Base-by-base conservation (phyloP, 2,797 vertebrate species). In the Bradypodion ventrale region DNA sequence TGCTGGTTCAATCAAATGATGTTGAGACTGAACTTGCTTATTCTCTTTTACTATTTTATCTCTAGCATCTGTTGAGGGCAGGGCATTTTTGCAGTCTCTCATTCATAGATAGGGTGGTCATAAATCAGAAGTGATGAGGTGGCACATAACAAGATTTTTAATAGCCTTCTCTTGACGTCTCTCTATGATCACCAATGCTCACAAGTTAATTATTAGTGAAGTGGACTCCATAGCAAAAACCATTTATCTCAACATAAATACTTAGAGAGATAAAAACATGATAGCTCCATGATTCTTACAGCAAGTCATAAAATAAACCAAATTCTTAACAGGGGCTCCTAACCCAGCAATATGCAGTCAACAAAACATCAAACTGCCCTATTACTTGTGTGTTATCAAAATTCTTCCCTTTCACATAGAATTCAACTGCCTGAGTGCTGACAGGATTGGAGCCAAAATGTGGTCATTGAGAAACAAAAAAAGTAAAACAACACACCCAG, bases 171-270 rank as follows among this genome's bases (percentile, higher is more conserved):
- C 42, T 79, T 65, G 66, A 42, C 63, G 80, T 25, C 59, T 75
- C 23, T 46, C 73, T 68, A 44, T 19, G 29, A 80, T 80, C 63
- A 68, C 23, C 35, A 66, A 46, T 29, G 80, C 66, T 42, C 21
- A 59, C 35, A 66, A 56, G 27, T 44, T 66, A 80, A 60, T 75
- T 65, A 44, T 66, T 8, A 80, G 70, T 52, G 40, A 75, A 42
- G 32, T 78, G 42, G 42, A 78, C 63, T 80, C 42, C 60, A 56
- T 78, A 74, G 77, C 32, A 32, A 85, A 70, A 46, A 66, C 25
- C 25, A 29, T n/a, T 44, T 40, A 65, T 44, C 60, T 65, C 21
- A 40, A 56, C 25, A 29, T 42, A 56, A 63, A 13, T 78, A 79
- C 16, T 73, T 32, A 59, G 12, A 40, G 15, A n/a, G n/a, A n/a